Percentiles rank a stretch among this genome's conserved stretches.
Evolutionary conservation across 2,888 invertebrate species (phyloP).

Genomic region (Hermaeophaga mercurialis): DNA sequence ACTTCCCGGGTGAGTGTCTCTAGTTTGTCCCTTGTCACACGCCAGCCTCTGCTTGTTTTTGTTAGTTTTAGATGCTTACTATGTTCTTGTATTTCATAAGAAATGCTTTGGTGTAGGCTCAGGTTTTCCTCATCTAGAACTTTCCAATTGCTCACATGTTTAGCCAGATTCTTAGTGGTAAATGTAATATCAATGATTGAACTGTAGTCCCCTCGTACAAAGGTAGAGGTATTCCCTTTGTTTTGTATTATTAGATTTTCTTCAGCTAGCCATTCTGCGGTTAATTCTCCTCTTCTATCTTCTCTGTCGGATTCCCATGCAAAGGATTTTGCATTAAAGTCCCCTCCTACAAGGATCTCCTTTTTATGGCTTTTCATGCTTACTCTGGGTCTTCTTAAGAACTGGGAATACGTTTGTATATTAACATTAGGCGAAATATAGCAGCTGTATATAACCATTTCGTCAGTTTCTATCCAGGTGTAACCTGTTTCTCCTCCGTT

Average conservation of each 20-base stretch:
- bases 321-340: too few relatives aligned
- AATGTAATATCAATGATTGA: conserved; percentile 24
- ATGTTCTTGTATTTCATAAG: conserved; percentile 1
- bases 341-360: too few relatives aligned
- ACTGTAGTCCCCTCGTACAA: background rate
- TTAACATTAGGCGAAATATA: too few relatives aligned
- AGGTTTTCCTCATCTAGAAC: conserved; percentile 20
- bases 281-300: conserved; percentile 12
- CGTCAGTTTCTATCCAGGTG: too few relatives aligned
- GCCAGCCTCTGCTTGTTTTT: background rate
- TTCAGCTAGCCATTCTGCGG: conserved; percentile 15
- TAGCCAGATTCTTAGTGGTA: background rate
- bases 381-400: too few relatives aligned
- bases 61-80: background rate
- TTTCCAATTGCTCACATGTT: conserved; percentile 8
- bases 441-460: too few relatives aligned
- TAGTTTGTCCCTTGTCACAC: background rate
- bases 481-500: too few relatives aligned
- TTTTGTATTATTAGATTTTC: conserved; percentile 9
- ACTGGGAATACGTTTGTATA: too few relatives aligned
- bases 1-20: too few relatives aligned
- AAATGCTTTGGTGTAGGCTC: conserved; percentile 17
- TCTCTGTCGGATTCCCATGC: too few relatives aligned
- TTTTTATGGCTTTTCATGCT: too few relatives aligned
- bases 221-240: conserved; percentile 3